phyloP scores from a whole-genome alignment of 2,113 vertebrate species.

The Chlorodrepanis virens region DNA sequence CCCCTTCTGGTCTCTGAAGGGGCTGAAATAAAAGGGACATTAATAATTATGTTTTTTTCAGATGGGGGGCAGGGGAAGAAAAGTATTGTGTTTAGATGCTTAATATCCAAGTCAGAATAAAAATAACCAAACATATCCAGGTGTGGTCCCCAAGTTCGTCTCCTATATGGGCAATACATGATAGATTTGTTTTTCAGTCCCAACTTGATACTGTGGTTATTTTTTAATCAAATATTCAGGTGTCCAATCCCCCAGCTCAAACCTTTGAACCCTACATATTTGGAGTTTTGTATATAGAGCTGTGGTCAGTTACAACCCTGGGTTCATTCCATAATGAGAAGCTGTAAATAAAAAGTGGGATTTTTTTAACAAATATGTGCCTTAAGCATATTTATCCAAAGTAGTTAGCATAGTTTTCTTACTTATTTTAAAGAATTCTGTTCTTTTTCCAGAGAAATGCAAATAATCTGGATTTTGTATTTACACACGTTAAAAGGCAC shows the following conservation, averaged over 20 bases:
- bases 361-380: accelerated
- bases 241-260: not conserved
- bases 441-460: not conserved
- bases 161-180: accelerated
- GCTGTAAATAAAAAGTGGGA: not conserved
- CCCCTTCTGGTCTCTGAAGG: not conserved
- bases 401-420: not conserved
- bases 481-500: not conserved
- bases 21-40: not conserved
- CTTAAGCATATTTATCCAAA: not conserved
- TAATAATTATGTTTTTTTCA: not conserved
- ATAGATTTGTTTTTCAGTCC: not conserved
- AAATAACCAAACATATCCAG: not conserved
- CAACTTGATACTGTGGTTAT: not conserved
- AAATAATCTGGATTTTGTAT: not conserved
- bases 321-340: not conserved
- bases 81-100: not conserved
- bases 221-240: not conserved
- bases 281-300: not conserved
- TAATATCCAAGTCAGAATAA: not conserved
- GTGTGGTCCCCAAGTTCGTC: not conserved
- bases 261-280: not conserved
- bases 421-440: not conserved
- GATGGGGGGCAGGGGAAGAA: accelerated
- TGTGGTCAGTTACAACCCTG: not conserved